Evolutionary conservation across 1,140 invertebrate species (phyloP).

Genomic region (Lethrus apterus): DNA sequence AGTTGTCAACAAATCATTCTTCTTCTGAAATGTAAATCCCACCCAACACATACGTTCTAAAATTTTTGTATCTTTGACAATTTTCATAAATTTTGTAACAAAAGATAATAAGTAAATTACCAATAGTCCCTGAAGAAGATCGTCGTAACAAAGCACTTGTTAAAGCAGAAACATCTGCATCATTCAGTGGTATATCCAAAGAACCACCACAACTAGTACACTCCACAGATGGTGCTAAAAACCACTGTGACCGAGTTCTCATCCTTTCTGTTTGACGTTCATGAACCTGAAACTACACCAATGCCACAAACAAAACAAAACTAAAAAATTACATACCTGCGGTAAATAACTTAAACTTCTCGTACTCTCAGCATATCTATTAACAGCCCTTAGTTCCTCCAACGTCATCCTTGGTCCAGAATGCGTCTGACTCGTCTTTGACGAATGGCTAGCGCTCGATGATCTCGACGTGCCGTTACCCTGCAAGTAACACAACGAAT

Average conservation of each 20-base stretch:
- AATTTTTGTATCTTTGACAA: no score
- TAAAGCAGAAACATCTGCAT: conserved; percentile 44
- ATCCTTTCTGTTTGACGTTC: conserved; percentile 88
- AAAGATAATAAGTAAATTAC: conserved; percentile 23
- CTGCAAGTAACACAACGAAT: conserved; percentile 9
- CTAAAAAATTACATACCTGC: conserved; percentile 57
- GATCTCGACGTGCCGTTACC: conserved; percentile 48
- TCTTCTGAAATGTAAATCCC: no score
- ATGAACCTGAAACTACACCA: conserved; percentile 63
- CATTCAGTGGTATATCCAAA: conserved; percentile 46
- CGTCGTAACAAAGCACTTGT: conserved; percentile 34
- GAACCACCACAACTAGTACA: conserved; percentile 47
- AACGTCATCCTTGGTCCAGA: conserved; percentile 64
- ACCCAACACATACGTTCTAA: no score
- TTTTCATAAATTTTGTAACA: no score
- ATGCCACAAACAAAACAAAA: background rate
- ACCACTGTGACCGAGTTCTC: conserved; percentile 91
- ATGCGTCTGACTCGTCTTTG: conserved; percentile 45
- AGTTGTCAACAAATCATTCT: no score
- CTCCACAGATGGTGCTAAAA: conserved; percentile 65
- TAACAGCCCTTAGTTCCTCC: conserved; percentile 75
- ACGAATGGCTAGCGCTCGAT: conserved; percentile 54
- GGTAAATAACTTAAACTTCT: conserved; percentile 85
- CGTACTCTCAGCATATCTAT: conserved; percentile 86
- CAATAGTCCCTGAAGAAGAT: conserved; percentile 40